Evolutionary conservation across 2,888 invertebrate species (phyloP), one percentile per base, ranked within the genome.

Genomic region (Trichacis sp.): DNA sequence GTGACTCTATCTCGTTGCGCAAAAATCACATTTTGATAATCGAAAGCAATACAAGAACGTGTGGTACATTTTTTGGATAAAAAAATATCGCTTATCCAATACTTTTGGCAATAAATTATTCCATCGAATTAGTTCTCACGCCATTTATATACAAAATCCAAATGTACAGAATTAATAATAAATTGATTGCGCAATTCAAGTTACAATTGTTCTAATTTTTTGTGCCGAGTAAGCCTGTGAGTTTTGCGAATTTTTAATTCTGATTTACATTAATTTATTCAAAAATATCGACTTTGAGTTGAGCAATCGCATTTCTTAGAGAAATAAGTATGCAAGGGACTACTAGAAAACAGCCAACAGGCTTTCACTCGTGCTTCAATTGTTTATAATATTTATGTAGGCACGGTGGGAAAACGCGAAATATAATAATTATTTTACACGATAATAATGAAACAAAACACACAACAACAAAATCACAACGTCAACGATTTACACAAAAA

Each of bases 161-260:
- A 33, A 33, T 33, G 8, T 33, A 33, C 33, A 33, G 11, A n/a
- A 33, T 9, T 33, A 11, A n/a, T n/a, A n/a, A 9, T 33, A 33
- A 33, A 33, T 33, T n/a, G 33, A 33, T 33, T 33, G 33, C 33
- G 33, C 33, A 33, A 33, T 33, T 33, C 33, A 33, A 33, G n/a
- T n/a, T 6, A 11, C 2, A n/a, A 6, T 33, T n/a, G 33, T 33
- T 33, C 33, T 33, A 11, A 2, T 11, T 6, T 33, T n/a, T 33
- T 2, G 33, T 2, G 3, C 2, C 33, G n/a, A 33, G n/a, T 6
- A 9, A 33, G 11, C 11, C 4, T 5, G 8, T 24, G 24, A 24
- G 8, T 24, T 24, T 24, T 5, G 24, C 24, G 8, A 33, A 33
- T 11, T 33, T 33, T 9, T 3, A 33, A 9, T 11, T n/a, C 33